phyloP scores from a whole-genome alignment of 1,140 invertebrate genomes.

The Eupristina koningsbergeri region DNA sequence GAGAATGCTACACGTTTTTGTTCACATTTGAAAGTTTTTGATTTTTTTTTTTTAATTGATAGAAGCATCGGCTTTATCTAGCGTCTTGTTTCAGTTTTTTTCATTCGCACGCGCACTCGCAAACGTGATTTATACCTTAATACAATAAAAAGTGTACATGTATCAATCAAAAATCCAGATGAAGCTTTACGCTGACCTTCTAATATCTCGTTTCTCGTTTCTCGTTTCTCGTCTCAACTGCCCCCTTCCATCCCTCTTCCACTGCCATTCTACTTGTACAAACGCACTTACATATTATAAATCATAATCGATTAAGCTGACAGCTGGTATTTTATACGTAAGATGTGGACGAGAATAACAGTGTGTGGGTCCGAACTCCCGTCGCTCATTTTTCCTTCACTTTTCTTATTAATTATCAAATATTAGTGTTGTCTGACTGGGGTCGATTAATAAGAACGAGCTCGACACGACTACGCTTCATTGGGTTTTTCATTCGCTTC shows the following conservation, averaged over 20 bases:
- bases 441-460: neutral
- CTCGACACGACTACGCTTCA: neutral
- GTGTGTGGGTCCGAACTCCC: neutral
- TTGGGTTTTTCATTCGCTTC: no score
- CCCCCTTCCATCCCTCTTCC: neutral
- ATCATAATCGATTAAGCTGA: neutral
- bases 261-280: no score
- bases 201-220: no score
- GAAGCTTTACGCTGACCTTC: neutral
- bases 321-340: no score
- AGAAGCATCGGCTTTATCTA: neutral
- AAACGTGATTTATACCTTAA: slow-evolving; percentile 25
- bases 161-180: neutral
- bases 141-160: slow-evolving; percentile 9
- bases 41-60: neutral
- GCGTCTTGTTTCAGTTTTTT: no score
- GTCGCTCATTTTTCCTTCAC: neutral
- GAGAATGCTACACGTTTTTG: neutral
- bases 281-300: neutral
- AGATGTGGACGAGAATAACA: neutral
- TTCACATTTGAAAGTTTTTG: no score
- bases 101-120: neutral
- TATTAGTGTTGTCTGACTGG: neutral
- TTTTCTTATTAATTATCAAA: slow-evolving; percentile 20
- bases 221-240: no score